phyloP scores from a whole-genome alignment of 2,888 invertebrate species.

The Neoscelio sp. region DNA sequence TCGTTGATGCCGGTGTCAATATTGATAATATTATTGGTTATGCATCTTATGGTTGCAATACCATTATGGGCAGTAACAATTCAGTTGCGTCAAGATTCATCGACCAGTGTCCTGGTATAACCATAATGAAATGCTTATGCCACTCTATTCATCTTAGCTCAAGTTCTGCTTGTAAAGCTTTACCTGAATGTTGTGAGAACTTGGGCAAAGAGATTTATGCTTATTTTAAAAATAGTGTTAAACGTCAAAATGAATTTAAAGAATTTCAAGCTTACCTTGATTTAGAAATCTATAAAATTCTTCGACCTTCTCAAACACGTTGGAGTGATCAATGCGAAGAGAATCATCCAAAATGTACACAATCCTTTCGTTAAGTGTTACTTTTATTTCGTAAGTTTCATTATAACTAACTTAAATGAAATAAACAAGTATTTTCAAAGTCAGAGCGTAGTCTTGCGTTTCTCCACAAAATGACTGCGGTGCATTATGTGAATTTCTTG shows the following conservation, averaged over 20 bases:
- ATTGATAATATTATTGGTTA: constrained; percentile 74
- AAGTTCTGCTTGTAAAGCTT: constrained; percentile 73
- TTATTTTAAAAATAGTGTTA: constrained; percentile 69
- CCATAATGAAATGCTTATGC: constrained; percentile 74
- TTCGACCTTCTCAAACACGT: constrained; percentile 72
- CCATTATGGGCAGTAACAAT: constrained; percentile 73
- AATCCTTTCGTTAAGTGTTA: constrained; percentile 66
- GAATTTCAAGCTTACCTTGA: constrained; percentile 71
- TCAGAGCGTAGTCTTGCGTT: constrained; percentile 45
- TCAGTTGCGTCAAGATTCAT: constrained; percentile 71
- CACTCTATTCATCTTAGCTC: constrained; percentile 76
- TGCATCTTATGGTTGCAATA: constrained; percentile 69
- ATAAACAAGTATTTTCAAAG: constrained; percentile 65
- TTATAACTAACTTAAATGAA: constrained; percentile 54
- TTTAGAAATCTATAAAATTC: constrained; percentile 67
- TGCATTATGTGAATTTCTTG: not conserved
- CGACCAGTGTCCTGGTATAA: constrained; percentile 67
- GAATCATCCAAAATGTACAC: constrained; percentile 59
- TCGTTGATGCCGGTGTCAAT: constrained; percentile 49
- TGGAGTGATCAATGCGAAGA: constrained; percentile 69
- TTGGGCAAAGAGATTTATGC: constrained; percentile 73
- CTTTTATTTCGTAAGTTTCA: constrained; percentile 63
- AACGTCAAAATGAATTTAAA: constrained; percentile 65
- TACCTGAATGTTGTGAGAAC: constrained; percentile 73
- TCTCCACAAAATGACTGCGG: constrained; percentile 30